These are phyloP conservation scores for Phalacrocorax pelagicus DNA, from an alignment of 2,113 vertebrate species.

Conservation along the genomic window DNA sequence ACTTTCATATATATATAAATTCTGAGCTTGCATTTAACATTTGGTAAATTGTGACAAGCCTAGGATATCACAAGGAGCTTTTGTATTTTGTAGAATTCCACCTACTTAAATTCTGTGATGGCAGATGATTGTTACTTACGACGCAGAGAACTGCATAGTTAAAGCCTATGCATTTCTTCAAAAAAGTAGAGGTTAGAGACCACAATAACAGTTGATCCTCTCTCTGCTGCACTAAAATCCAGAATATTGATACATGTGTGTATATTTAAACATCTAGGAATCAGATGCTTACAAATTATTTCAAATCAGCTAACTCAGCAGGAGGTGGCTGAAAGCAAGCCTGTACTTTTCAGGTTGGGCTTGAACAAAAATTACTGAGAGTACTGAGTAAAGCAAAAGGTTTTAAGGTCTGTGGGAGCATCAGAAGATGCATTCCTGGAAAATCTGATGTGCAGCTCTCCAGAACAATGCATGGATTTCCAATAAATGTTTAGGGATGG, in stretches of 20 bases:
- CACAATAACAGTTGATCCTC: slow-evolving; percentile 20
- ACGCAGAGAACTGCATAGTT: not conserved
- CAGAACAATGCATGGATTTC: not conserved
- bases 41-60: not conserved
- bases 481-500: not conserved
- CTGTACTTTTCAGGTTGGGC: not conserved
- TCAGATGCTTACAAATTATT: slow-evolving; percentile 22
- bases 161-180: slow-evolving; percentile 19
- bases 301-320: not conserved
- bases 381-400: not conserved
- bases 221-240: slow-evolving; percentile 18
- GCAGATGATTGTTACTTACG: not conserved
- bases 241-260: not conserved
- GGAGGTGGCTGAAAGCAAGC: not conserved
- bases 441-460: not conserved
- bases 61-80: not conserved
- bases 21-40: not conserved
- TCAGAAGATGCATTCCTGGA: not conserved
- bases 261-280: slow-evolving; percentile 40
- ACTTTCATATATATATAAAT: not conserved
- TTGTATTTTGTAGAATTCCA: not conserved
- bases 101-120: not conserved
- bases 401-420: not conserved
- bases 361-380: not conserved
- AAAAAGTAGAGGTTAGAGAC: slow-evolving; percentile 16